A percentile compares a stretch with the other conserved stretches of the same genome.
Evolutionary conservation across 2,888 invertebrate genomes (phyloP).

Genomic region (Eueremaeus valkanovi): DNA sequence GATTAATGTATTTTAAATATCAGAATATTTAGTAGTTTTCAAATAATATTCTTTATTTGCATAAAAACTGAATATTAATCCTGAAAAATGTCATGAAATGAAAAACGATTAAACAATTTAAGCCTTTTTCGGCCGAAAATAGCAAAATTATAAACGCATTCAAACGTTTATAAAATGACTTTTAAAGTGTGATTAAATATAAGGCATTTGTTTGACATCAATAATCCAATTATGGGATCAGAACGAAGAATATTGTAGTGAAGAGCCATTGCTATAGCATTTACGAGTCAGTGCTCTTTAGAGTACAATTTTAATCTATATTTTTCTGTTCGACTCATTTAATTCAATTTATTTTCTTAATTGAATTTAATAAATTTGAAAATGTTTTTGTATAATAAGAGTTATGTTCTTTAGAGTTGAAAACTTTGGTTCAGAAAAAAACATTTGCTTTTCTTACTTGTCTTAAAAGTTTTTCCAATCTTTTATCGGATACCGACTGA

Average conservation of each 20-base stretch:
- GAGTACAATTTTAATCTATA: background rate
- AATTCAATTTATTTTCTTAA: background rate
- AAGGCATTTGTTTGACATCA: conserved; percentile 8
- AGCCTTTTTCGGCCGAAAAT: background rate
- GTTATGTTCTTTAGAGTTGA: no score
- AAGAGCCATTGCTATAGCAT: background rate
- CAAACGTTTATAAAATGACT: conserved; percentile 6
- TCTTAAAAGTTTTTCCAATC: conserved; percentile 2
- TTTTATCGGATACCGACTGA: background rate
- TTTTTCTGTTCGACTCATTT: background rate
- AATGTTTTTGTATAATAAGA: background rate
- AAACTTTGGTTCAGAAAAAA: background rate
- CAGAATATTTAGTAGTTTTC: no score
- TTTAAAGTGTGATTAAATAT: conserved; percentile 11
- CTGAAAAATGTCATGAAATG: background rate
- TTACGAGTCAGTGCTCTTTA: background rate
- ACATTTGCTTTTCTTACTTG: background rate
- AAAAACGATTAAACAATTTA: background rate
- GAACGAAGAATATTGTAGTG: background rate
- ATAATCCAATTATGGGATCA: conserved; percentile 6
- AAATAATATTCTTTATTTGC: no score
- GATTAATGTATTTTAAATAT: no score
- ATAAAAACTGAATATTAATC: no score
- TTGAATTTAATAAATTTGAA: conserved; percentile 2
- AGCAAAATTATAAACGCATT: background rate